Conservation (phyloP, 2,113 vertebrate genomes). For the Silurus meridionalis region DNA sequence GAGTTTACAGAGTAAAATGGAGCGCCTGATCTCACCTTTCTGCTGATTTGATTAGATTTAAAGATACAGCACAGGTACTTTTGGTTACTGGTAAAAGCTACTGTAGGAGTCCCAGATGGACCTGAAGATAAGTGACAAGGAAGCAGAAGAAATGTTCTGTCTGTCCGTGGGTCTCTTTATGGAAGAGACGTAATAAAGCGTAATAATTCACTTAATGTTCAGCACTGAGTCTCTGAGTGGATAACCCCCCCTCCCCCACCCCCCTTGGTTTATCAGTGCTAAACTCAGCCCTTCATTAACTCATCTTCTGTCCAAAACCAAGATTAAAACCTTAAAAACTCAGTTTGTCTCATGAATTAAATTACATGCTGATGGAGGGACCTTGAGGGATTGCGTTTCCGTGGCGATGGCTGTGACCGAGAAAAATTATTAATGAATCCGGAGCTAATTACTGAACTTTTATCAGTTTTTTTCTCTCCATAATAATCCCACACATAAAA, state of each 20-base stretch:
- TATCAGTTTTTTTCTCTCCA: neutral
- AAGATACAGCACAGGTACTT: neutral
- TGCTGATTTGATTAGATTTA: conserved; percentile 10
- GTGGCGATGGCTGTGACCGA: neutral
- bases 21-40: neutral
- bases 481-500: neutral
- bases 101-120: conserved; percentile 28
- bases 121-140: neutral
- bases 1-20: conserved; percentile 37
- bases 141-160: neutral
- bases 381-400: conserved; percentile 36
- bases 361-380: conserved; percentile 46
- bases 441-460: conserved; percentile 7
- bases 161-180: conserved; percentile 20
- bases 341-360: conserved; percentile 49
- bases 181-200: conserved; percentile 21
- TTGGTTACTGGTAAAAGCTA: conserved; percentile 1
- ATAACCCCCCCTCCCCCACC: neutral
- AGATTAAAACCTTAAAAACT: conserved; percentile 55
- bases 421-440: conserved; percentile 47
- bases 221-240: neutral
- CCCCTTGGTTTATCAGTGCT: conserved; percentile 29
- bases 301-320: conserved; percentile 41
- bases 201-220: conserved; percentile 23
- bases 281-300: conserved; percentile 51